A percentile compares a stretch with the other conserved stretches of the same genome.
Evolutionary conservation across 2,888 invertebrate genomes (phyloP).

Genomic region (Sarcophaga rosellei): DNA sequence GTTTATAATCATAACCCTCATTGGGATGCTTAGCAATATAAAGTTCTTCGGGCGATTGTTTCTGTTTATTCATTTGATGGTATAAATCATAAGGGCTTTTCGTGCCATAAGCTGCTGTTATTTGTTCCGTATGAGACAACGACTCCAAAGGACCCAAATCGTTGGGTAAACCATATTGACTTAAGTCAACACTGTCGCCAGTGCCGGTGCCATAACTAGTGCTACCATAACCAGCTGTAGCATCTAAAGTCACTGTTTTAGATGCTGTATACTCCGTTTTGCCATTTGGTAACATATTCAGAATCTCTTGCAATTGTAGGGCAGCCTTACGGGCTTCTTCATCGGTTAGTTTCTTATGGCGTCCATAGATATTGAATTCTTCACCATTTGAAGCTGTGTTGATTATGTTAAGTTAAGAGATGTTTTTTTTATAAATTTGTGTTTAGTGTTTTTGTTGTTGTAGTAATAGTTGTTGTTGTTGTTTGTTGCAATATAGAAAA

Average conservation of each 20-base stretch:
- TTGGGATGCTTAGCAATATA: conserved; percentile 78
- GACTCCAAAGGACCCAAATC: conserved; percentile 77
- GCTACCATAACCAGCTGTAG: conserved; percentile 65
- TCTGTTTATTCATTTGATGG: conserved; percentile 78
- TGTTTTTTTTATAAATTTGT: conserved; percentile 24
- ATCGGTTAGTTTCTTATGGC: conserved; percentile 78
- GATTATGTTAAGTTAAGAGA: background rate
- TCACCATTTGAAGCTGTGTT: conserved; percentile 68
- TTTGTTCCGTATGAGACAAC: conserved; percentile 78
- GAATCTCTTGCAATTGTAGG: conserved; percentile 78
- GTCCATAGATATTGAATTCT: conserved; percentile 79
- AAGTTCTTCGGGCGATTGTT: conserved; percentile 74
- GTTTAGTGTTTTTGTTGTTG: conserved; percentile 52
- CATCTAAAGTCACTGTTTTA: conserved; percentile 76
- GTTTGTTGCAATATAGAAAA: conserved; percentile 54
- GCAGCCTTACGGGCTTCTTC: conserved; percentile 78
- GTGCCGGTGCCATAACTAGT: conserved; percentile 28
- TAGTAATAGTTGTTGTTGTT: conserved; percentile 30
- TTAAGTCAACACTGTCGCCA: conserved; percentile 69
- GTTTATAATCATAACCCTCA: conserved; percentile 76
- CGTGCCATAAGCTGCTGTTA: conserved; percentile 79
- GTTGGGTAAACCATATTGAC: conserved; percentile 72
- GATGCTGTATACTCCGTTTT: conserved; percentile 78
- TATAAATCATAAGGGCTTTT: conserved; percentile 74
- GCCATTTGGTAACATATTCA: conserved; percentile 77